Base-by-base conservation (phyloP, 2,113 vertebrate genomes). In the Chrysochloris asiatica region DNA sequence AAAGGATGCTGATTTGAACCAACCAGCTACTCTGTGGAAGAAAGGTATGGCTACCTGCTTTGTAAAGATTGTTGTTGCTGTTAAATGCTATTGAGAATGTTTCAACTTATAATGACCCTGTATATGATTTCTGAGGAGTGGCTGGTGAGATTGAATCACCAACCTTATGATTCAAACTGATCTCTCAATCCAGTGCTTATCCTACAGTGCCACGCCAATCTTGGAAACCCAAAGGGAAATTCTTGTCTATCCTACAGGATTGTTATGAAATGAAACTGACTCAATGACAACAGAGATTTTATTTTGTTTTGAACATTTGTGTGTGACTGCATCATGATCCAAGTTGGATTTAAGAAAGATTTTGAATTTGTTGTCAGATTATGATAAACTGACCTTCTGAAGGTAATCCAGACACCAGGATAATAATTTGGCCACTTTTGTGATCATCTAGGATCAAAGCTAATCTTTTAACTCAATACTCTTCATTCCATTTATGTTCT, bases 371-470 rank as follows among this genome's bases (percentile, higher is more conserved):
- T 26, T 88, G 80, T 1, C 14, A 77, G 17, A 13, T 24, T 73
- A 86, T 38, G 8, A 50, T 28, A 92, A 41, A 65, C 6, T 24
- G 71, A 61, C 36, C 41, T 88, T 90, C 65, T 94, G 65, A 78
- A 80, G 22, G 47, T 14, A 56, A 2, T 21, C 72, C 11, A 56
- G 43, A 81, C 14, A 80, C 17, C 36, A 86, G 47, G 22, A 82
- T 56, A 88, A 38, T 88, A 86, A 72, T 87, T 82, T 67, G 38
- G 48, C 13, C 65, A 90, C 36, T 86, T 93, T 45, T 59, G 48
- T 85, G 79, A 90, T 95, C 89, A 96, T 91, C 79, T 93, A 71
- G 63, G 90, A 95, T 95, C 75, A 86, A 8, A 72, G 30, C 30
- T 92, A 86, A 91, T 86, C 82, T 83, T 96, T 81, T 83, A 59